Evolutionary conservation across 1,140 invertebrate species (phyloP), one percentile per base, ranked within the genome.

Genomic region (Drosophila sturtevanti): DNA sequence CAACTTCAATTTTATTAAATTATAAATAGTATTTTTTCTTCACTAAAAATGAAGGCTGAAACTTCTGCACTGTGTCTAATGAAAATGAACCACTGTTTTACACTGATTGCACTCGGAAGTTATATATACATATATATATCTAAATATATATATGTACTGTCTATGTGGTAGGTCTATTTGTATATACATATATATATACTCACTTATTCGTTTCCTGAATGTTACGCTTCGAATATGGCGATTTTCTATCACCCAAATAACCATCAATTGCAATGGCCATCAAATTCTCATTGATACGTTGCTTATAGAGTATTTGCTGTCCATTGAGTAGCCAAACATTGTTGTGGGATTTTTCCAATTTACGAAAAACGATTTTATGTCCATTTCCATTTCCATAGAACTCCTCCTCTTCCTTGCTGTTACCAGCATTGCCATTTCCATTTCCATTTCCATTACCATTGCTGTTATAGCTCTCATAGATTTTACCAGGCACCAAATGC

Each of bases 401-500:
- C 56, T 92, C 91, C 77, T 89, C 84, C 73, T 89, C 84, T 34
- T 84, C 79, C 68, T 79, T 68, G 68, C 75, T 91, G 5, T 93
- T 93, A 92, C n/a, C n/a, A n/a, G n/a, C n/a, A n/a, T n/a, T n/a
- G n/a, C 90, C 27, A 52, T 63, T 27, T 21, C 31, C 41, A 21
- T 44, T 44, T 9, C 41, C 41, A 44, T 44, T 44, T 16, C 41
- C 41, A 48, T 48, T 48, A 48, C 41, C 41, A 11, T 44, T 44
- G 10, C 65, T 51, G 52, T 72, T 86, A 34, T 94, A 90, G n/a
- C 93, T 94, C 60, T 92, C 93, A 64, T 93, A 93, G 48, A 92
- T 90, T 67, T 92, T 92, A 41, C 93, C 93, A 2, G 92, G 90
- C 35, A 94, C 92, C 67, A 94, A 92, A 81, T 94, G 94, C 63